Evolutionary conservation across 2,888 invertebrate genomes (phyloP).

Genomic region (Habrosyne pyritoides): DNA sequence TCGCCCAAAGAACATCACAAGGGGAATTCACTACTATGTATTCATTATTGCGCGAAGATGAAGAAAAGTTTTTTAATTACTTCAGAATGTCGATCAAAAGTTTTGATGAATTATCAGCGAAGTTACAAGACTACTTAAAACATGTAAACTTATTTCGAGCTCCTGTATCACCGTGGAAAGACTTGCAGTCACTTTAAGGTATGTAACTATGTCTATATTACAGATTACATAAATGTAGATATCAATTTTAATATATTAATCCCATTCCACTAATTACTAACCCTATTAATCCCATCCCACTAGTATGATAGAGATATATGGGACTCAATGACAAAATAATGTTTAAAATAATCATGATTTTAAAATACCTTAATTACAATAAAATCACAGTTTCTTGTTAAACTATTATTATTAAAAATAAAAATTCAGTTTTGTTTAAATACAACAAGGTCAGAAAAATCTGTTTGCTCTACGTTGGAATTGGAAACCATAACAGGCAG

Average conservation of each 20-base stretch:
- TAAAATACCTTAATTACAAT: constrained; percentile 9
- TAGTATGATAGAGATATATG: no score
- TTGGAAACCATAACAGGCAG: no score
- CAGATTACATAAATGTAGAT: constrained; percentile 10
- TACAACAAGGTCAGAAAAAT: constrained; percentile 11
- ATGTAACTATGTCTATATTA: constrained; percentile 13
- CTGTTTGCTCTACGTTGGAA: constrained; percentile 12
- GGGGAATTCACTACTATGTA: constrained; percentile 17
- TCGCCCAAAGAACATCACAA: constrained; percentile 12
- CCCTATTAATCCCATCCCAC: no score
- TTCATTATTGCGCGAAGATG: constrained; percentile 14
- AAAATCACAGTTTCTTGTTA: no score
- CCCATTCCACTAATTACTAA: constrained; percentile 1
- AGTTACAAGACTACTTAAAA: constrained; percentile 17
- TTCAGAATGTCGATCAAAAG: constrained; percentile 20
- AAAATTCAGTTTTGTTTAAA: constrained; percentile 9
- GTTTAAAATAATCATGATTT: constrained; percentile 10
- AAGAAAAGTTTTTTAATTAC: constrained; percentile 19
- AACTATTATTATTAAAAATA: constrained; percentile 8
- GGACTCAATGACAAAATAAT: no score
- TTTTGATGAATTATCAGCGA: constrained; percentile 19
- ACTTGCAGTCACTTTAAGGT: constrained; percentile 20
- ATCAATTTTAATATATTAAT: constrained; percentile 8
- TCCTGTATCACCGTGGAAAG: constrained; percentile 20
- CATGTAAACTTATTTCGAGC: constrained; percentile 16